phyloP scores from a whole-genome alignment of 2,113 vertebrate genomes.

The Mesitornis unicolor region DNA sequence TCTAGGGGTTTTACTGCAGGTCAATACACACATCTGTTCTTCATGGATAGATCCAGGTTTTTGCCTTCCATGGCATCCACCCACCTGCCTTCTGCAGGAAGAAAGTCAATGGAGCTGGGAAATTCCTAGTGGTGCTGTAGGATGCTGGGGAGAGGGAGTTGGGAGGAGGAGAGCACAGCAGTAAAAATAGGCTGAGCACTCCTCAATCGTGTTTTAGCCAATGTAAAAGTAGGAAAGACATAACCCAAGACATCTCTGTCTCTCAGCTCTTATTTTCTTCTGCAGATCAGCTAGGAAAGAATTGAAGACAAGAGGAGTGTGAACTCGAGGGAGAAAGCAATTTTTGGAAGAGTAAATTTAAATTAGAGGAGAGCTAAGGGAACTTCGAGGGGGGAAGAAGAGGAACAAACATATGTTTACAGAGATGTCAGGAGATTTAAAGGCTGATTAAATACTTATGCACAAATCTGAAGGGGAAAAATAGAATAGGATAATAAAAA shows the following conservation, averaged over 20 bases:
- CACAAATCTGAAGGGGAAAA: neutral
- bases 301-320: neutral
- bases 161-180: neutral
- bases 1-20: neutral
- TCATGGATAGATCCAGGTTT: neutral
- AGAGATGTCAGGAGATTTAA: constrained; percentile 36
- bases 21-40: constrained; percentile 17
- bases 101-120: neutral
- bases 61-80: neutral
- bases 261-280: neutral
- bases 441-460: constrained; percentile 20
- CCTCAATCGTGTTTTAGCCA: neutral
- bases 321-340: neutral
- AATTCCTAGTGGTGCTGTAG: neutral
- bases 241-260: neutral
- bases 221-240: neutral
- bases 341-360: constrained; percentile 12
- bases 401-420: constrained; percentile 35
- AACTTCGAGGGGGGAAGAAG: neutral
- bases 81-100: constrained; percentile 9
- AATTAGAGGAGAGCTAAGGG: constrained; percentile 12
- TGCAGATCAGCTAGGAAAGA: neutral
- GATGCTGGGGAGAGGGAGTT: neutral
- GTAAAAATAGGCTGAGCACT: neutral
- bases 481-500: neutral